Percentiles rank a stretch among this genome's conserved stretches.
These are phyloP conservation scores for Zaprionus capensis DNA, from an alignment of 1,140 invertebrate species.

Conservation along the genomic window DNA sequence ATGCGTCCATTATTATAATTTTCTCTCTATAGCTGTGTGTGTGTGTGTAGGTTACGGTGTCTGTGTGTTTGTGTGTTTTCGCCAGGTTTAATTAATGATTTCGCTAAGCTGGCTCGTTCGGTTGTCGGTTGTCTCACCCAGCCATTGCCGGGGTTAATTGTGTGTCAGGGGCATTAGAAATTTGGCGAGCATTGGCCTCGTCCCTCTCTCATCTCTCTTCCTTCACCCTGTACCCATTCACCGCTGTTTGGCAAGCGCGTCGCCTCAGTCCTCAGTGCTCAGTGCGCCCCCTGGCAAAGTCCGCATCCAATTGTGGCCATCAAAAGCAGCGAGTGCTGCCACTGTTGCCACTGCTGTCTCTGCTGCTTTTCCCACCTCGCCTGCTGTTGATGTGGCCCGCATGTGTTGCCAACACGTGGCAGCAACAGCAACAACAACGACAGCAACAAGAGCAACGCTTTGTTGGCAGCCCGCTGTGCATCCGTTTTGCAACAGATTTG, in stretches of 20 bases:
- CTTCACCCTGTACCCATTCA: neutral
- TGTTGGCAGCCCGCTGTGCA: constrained; percentile 42
- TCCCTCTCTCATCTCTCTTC: neutral
- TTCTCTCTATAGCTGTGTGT: constrained; percentile 34
- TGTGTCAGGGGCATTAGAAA: constrained; percentile 62
- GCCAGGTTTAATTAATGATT: constrained; percentile 77
- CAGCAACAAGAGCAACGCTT: constrained; percentile 29
- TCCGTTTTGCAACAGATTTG: constrained; percentile 54
- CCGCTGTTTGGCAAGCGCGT: constrained; percentile 8
- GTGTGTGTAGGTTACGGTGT: constrained; percentile 28
- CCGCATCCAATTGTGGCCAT: constrained; percentile 47
- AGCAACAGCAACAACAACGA: constrained; percentile 33
- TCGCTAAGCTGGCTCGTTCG: constrained; percentile 62
- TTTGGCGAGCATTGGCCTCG: constrained; percentile 33
- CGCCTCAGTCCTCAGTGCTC: neutral
- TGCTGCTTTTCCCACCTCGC: constrained; percentile 9
- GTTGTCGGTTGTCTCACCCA: constrained; percentile 19
- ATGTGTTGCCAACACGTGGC: constrained; percentile 74
- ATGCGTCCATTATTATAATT: constrained; percentile 77
- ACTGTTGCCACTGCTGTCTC: constrained; percentile 21
- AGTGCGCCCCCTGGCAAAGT: neutral
- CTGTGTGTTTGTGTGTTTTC: constrained; percentile 53
- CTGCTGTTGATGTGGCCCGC: constrained; percentile 47
- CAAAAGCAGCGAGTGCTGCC: constrained; percentile 41
- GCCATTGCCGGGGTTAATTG: constrained; percentile 66